Percentiles rank a stretch among this genome's conserved stretches.
Conservation (phyloP, 1,140 invertebrate species). For the Zophobas morio region DNA sequence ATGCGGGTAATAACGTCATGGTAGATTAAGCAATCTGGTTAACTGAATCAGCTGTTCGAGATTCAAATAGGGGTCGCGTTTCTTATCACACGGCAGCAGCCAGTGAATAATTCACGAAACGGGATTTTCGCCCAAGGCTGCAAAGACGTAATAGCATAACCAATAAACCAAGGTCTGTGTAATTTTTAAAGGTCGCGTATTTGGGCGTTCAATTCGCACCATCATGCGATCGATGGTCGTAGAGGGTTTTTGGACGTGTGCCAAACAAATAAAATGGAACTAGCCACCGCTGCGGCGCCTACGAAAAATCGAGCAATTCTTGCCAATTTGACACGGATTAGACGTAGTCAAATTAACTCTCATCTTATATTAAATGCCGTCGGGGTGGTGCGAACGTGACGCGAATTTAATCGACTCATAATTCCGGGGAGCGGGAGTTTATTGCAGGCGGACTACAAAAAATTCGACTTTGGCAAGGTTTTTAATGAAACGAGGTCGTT, state of each 20-base stretch:
- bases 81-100: not conserved
- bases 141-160: not conserved
- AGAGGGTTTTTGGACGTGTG: not conserved
- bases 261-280: constrained; percentile 14
- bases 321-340: constrained; percentile 7
- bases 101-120: not conserved
- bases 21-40: constrained; percentile 9
- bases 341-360: not conserved
- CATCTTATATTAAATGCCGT: not conserved
- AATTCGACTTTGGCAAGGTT: constrained; percentile 27
- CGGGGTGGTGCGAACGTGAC: constrained; percentile 8
- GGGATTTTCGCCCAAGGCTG: not conserved
- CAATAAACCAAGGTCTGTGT: not conserved
- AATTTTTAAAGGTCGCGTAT: not conserved
- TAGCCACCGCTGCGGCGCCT: constrained; percentile 1
- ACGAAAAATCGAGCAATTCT: not conserved
- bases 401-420: not conserved
- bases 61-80: not conserved
- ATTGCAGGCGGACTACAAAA: not conserved
- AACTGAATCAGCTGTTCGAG: constrained; percentile 12
- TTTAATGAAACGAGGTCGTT: constrained; percentile 4
- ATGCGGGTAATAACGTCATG: not conserved
- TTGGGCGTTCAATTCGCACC: not conserved
- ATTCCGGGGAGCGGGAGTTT: not conserved
- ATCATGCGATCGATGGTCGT: not conserved